phyloP scores from a whole-genome alignment of 2,888 invertebrate species.

The Macrosoma leucophasiata region DNA sequence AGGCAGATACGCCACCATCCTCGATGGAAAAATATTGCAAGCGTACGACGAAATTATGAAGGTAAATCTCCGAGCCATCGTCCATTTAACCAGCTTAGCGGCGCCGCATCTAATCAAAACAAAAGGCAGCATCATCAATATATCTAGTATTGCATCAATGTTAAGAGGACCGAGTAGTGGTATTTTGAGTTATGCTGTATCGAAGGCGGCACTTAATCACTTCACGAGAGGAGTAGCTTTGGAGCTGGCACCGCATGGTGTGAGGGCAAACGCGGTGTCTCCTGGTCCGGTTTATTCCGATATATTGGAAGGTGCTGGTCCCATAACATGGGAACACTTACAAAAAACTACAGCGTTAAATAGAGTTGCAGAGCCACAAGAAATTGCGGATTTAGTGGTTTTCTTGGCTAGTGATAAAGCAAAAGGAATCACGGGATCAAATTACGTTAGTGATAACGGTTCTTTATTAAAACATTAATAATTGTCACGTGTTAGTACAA shows the following conservation, averaged over 20 bases:
- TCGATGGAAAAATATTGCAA: conserved; percentile 26
- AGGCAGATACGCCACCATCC: conserved; percentile 14
- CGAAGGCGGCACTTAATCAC: conserved; percentile 89
- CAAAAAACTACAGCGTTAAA: no score
- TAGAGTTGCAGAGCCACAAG: no score
- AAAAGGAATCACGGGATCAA: no score
- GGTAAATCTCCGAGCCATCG: conserved; percentile 29
- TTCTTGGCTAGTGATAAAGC: no score
- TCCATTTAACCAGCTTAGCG: conserved; percentile 28
- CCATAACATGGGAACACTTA: no score
- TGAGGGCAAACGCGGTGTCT: conserved; percentile 87
- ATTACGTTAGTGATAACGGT: no score
- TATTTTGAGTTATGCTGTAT: no score
- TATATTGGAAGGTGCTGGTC: conserved; percentile 8
- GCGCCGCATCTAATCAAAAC: conserved; percentile 29
- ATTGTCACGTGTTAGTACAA: no score
- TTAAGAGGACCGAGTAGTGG: no score
- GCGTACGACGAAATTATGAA: conserved; percentile 30
- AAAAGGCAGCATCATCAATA: conserved; percentile 84
- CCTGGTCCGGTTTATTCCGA: conserved; percentile 56
- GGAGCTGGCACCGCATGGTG: conserved; percentile 81
- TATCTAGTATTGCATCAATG: conserved; percentile 91
- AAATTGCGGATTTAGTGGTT: conserved; percentile 51
- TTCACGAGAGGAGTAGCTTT: conserved; percentile 89
- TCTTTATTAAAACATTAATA: no score